phyloP scores from a whole-genome alignment of 2,113 vertebrate species.

The Dasyurus viverrinus region DNA sequence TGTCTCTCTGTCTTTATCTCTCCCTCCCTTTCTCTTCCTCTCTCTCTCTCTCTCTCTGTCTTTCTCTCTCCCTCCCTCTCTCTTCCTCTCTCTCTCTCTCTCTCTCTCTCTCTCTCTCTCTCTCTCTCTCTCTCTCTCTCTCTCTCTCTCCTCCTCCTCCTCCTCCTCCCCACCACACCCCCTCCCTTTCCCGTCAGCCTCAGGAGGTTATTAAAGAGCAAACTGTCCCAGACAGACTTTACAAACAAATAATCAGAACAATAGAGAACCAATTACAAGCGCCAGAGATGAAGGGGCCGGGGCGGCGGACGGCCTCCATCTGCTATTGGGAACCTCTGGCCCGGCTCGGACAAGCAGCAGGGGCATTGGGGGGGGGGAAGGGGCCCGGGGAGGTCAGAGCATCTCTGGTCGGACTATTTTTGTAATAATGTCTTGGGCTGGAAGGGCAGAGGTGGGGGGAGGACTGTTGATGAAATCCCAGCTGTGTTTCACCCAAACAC shows the following conservation, averaged over 20 bases:
- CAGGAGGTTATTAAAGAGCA: background rate
- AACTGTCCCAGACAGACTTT: conserved; percentile 51
- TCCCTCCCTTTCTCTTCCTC: background rate
- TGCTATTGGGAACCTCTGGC: background rate
- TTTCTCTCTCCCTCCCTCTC: too few relatives aligned
- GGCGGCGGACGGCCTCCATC: conserved; percentile 25
- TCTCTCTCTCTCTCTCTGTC: too few relatives aligned
- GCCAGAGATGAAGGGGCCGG: conserved; percentile 35
- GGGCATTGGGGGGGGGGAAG: conserved; percentile 10
- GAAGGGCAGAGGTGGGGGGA: background rate
- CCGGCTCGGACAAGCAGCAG: background rate
- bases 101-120: too few relatives aligned
- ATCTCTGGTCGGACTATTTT: conserved; percentile 72
- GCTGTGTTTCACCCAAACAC: conserved; percentile 72
- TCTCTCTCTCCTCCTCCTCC: too few relatives aligned
- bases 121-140: too few relatives aligned
- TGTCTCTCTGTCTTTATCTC: too few relatives aligned
- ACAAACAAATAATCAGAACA: conserved; percentile 69
- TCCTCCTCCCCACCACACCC: background rate
- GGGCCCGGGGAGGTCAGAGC: conserved; percentile 64
- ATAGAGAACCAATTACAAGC: conserved; percentile 59
- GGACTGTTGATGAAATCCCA: conserved; percentile 64
- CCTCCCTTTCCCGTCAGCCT: background rate
- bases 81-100: too few relatives aligned
- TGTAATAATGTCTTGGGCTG: conserved; percentile 68